Conservation (phyloP, 2,113 vertebrate genomes). For the Grallaria varia region DNA sequence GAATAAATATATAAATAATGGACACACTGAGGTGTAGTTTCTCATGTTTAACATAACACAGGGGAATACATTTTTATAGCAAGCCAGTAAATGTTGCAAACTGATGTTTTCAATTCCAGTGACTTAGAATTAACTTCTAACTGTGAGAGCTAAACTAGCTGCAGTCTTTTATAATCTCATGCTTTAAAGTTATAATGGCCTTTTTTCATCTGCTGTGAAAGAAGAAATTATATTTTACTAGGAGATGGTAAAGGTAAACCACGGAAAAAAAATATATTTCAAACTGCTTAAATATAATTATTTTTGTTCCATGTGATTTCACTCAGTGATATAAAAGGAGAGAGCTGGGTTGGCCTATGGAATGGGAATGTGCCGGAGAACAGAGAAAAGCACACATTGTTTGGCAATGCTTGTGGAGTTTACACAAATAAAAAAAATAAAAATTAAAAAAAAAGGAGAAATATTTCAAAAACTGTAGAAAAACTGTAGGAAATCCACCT, state of each 20-base stretch:
- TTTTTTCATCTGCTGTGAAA: slow-evolving; percentile 61
- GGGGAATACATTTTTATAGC: slow-evolving; percentile 78
- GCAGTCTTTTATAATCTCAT: slow-evolving; percentile 63
- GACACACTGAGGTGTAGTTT: slow-evolving; percentile 70
- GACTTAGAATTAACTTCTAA: slow-evolving; percentile 76
- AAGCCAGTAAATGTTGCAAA: slow-evolving; percentile 78
- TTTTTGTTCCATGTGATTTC: slow-evolving; percentile 61
- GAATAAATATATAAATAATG: slow-evolving; percentile 73
- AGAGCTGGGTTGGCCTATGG: neutral
- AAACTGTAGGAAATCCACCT: neutral
- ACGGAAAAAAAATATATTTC: slow-evolving; percentile 43
- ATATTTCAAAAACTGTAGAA: neutral
- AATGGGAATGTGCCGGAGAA: neutral
- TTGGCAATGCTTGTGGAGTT: neutral
- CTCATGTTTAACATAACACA: slow-evolving; percentile 71
- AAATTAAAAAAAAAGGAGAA: neutral
- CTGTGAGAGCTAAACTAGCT: slow-evolving; percentile 78
- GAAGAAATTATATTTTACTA: slow-evolving; percentile 71
- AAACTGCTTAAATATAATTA: slow-evolving; percentile 64
- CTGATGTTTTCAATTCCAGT: slow-evolving; percentile 86
- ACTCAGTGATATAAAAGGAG: slow-evolving; percentile 35
- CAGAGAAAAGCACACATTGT: neutral
- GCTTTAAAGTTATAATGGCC: slow-evolving; percentile 67
- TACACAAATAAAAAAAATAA: neutral
- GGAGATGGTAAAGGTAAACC: slow-evolving; percentile 70